A percentile compares a stretch with the other conserved stretches of the same genome.
phyloP scores from a whole-genome alignment of 2,888 invertebrate species.

The Colletes collaris region DNA sequence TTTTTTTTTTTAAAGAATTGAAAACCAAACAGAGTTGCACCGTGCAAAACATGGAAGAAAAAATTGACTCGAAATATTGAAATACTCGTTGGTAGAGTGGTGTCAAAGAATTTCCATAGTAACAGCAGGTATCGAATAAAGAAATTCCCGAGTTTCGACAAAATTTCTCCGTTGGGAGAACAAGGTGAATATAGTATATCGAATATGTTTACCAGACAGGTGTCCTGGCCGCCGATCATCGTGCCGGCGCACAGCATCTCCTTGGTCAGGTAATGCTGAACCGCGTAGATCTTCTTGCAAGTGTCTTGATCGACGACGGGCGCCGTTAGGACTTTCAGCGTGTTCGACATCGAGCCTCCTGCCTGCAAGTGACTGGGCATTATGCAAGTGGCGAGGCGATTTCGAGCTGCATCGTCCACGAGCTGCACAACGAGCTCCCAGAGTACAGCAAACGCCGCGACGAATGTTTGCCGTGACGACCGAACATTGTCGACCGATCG shows the following conservation, averaged over 20 bases:
- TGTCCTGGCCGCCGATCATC: conserved; percentile 68
- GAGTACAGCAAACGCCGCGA: conserved; percentile 26
- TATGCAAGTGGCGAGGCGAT: background rate
- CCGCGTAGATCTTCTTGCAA: conserved; percentile 80
- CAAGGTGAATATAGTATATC: too few species aligned
- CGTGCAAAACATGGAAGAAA: too few species aligned
- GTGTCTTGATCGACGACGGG: conserved; percentile 81
- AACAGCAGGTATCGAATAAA: too few species aligned
- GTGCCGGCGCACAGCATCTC: conserved; percentile 77
- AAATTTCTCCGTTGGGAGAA: too few species aligned
- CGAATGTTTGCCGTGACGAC: conserved; percentile 46
- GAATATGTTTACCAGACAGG: conserved; percentile 65
- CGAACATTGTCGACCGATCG: conserved; percentile 53
- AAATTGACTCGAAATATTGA: too few species aligned
- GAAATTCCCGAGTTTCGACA: too few species aligned
- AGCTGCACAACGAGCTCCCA: background rate
- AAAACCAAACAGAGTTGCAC: too few species aligned
- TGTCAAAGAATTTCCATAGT: too few species aligned
- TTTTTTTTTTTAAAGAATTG: too few species aligned
- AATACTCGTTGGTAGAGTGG: too few species aligned
- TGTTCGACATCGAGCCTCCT: conserved; percentile 25
- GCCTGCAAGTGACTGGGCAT: conserved; percentile 40
- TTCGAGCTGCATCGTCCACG: background rate
- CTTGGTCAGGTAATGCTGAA: conserved; percentile 69
- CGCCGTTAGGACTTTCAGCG: conserved; percentile 73